Evolutionary conservation across 2,113 vertebrate genomes (phyloP).

Genomic region (Agapornis roseicollis): DNA sequence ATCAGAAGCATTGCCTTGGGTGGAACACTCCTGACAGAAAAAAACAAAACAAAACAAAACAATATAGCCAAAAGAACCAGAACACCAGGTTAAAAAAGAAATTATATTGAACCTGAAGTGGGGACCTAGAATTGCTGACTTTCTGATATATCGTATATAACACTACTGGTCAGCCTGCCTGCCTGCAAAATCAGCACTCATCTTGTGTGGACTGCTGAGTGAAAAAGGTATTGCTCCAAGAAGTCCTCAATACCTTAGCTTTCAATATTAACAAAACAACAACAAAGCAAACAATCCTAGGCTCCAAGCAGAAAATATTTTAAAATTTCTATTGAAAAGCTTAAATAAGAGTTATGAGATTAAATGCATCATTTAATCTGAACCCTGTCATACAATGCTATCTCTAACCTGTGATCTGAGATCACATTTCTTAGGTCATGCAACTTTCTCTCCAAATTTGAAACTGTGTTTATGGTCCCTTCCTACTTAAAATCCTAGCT

Average conservation of each 20-base stretch:
- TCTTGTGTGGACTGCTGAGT: rapidly evolving
- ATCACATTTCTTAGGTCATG: neutral
- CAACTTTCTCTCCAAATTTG: neutral
- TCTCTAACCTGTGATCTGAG: neutral
- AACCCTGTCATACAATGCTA: neutral
- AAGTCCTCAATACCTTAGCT: neutral
- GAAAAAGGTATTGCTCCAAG: neutral
- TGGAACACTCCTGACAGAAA: neutral
- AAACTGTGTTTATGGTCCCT: neutral
- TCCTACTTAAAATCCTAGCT: neutral
- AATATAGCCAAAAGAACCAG: neutral
- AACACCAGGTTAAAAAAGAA: neutral
- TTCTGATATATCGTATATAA: neutral
- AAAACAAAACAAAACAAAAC: neutral
- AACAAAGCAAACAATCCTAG: neutral
- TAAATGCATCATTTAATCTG: neutral
- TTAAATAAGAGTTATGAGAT: neutral
- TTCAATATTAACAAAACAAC: neutral
- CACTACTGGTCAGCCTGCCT: neutral
- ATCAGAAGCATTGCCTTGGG: neutral
- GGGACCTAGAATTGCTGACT: neutral
- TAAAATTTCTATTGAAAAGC: neutral
- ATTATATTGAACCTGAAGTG: neutral
- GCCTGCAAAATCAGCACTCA: neutral
- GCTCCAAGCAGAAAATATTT: neutral